Evolutionary conservation across 1,140 invertebrate genomes (phyloP).

Genomic region (Nebria ingens): DNA sequence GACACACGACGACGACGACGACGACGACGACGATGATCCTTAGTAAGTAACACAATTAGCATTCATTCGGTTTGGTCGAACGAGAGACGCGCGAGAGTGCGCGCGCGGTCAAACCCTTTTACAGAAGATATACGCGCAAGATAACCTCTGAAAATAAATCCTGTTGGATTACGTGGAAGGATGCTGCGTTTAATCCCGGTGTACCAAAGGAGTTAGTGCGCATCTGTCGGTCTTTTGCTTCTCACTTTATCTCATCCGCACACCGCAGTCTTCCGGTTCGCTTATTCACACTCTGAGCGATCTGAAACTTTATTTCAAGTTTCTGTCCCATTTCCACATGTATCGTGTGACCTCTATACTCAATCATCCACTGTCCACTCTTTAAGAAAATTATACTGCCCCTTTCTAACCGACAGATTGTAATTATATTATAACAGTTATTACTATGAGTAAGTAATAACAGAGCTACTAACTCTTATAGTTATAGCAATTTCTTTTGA

Average conservation of each 20-base stretch:
- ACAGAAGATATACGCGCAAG: constrained; percentile 4
- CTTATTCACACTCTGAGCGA: neutral
- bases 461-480: too few species aligned
- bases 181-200: neutral
- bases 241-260: neutral
- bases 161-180: constrained; percentile 4
- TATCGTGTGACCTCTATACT: neutral
- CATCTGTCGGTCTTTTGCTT: neutral
- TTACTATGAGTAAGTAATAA: too few species aligned
- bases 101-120: constrained; percentile 3
- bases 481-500: too few species aligned
- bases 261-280: too few species aligned
- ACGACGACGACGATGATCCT: too few species aligned
- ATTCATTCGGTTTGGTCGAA: neutral
- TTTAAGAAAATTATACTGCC: too few species aligned
- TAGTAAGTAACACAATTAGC: constrained; percentile 7
- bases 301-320: neutral
- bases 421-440: too few species aligned
- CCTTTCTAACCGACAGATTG: too few species aligned
- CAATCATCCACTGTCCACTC: too few species aligned
- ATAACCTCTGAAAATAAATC: constrained; percentile 8
- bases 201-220: constrained; percentile 2
- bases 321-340: neutral
- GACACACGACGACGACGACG: too few species aligned
- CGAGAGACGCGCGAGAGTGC: neutral